Base-by-base conservation (phyloP, 2,797 vertebrate species). In the Loriculus beryllinus region DNA sequence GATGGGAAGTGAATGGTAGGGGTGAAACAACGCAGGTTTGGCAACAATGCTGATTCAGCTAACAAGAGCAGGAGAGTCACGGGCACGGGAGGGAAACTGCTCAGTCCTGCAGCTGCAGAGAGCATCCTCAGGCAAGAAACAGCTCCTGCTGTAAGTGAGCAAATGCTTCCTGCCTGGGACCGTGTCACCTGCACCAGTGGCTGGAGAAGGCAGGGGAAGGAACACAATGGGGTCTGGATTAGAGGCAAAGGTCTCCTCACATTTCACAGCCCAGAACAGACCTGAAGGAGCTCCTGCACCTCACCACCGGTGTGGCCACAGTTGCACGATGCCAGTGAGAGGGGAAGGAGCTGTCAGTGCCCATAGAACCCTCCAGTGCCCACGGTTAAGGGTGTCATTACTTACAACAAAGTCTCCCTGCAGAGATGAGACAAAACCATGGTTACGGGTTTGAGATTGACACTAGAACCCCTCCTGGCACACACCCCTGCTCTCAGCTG, bases 401-500 rank as follows among this genome's bases (percentile, higher is more conserved):
- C 96, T 97, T 88, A 97, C 96, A 70, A 97, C 96, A n/a, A 96
- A 97, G 80, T 96, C 91, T 49, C 95, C 96, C 96, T 97, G 87
- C 14, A 77, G 35, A 72, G 20, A 52, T 71, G 45, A 48, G 28
- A 28, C 11, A 7, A 56, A 62, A 54, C 23, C 14, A 10, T 1
- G 1, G 59, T 47, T 64, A 72, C 37, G 40, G 9, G 20, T 37
- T 62, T 65, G 49, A 28, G 68, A 71, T 2, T 7, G 37, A 29
- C 40, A 49, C 25, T 16, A 48, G n/a, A 75, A 65, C 8, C 14
- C 17, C 42, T 26, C 21, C 12, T 1, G 25, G 82, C 26, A 18
- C 31, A 16, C 0, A 0, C 23, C 19, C n/a, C 48, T 0, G 0
- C 37, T 26, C 17, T 29, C 5, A 26, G 47, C 71, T 42, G n/a